Percentiles rank a stretch among this genome's conserved stretches.
These are phyloP conservation scores for Tortricodes alternella DNA, from an alignment of 2,888 invertebrate species.

Conservation along the genomic window DNA sequence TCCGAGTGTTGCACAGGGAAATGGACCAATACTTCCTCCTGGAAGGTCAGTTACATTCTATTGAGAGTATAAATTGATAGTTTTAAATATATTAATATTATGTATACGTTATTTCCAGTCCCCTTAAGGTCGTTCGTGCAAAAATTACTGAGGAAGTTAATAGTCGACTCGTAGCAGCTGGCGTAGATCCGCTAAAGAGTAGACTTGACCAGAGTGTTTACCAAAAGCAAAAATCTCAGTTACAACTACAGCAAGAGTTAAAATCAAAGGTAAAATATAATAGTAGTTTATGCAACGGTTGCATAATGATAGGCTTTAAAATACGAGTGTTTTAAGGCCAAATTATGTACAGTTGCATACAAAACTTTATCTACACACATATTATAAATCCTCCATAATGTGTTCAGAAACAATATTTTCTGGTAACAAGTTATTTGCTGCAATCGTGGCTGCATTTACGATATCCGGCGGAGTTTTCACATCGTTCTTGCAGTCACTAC, in stretches of 20 bases:
- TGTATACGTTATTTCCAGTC: constrained; percentile 49
- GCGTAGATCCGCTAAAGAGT: constrained; percentile 85
- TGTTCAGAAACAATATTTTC: too few relatives aligned
- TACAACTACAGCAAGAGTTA: constrained; percentile 82
- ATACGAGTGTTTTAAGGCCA: too few relatives aligned
- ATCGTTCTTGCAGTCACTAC: too few relatives aligned
- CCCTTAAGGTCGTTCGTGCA: constrained; percentile 66
- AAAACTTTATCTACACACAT: too few relatives aligned
- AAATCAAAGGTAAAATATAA: constrained; percentile 81
- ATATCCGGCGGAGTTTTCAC: too few relatives aligned
- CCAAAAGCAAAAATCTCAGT: constrained; percentile 79
- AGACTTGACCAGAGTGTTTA: constrained; percentile 81
- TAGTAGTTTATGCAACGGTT: too few relatives aligned
- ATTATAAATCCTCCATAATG: too few relatives aligned
- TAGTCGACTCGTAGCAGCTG: constrained; percentile 80
- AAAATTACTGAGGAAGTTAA: constrained; percentile 78
- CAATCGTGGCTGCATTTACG: too few relatives aligned
- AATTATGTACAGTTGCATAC: too few relatives aligned
- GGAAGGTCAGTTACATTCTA: constrained; percentile 38
- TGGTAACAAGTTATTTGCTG: too few relatives aligned
- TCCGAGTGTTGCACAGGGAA: constrained; percentile 27
- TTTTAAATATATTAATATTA: background rate
- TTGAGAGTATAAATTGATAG: background rate
- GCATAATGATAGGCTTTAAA: too few relatives aligned
- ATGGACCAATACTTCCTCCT: constrained; percentile 34